Base-by-base conservation (phyloP, 2,113 vertebrate species). In the Podarcis cretensis region DNA sequence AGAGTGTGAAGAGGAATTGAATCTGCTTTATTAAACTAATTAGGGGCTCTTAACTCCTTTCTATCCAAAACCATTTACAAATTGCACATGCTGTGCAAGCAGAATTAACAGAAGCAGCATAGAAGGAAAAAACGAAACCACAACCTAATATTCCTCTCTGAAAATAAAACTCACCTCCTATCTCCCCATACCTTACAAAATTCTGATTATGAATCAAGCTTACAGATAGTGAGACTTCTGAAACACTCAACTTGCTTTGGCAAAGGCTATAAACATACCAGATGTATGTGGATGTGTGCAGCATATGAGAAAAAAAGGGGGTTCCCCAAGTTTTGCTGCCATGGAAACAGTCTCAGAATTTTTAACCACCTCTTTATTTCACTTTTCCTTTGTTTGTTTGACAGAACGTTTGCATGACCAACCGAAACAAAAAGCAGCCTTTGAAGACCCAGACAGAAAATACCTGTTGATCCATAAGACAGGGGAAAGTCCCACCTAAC, bases 371-470 rank as follows among this genome's bases (percentile, higher is more conserved):
- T 57, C 27, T 2, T 57, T 16, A 4, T 81, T 57, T 40, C 65
- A 23, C 18, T 75, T 8, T 40, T n/a, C 1, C 89, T 25, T 73
- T 40, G 23, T 77, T 8, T 40, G n/a, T 1, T 91, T 76, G 81
- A 2, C 87, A 37, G 9, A 79, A 63, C 48, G 80, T 5, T 25
- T 68, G 78, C 54, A 43, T 37, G 13, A 6, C 32, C n/a, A 79
- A 40, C 35, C 16, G 23, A 83, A 89, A 74, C 89, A 89, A 94
- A 87, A 95, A 87, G 87, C 81, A 32, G 32, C 86, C 92, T 92
- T 20, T 25, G 37, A n/a, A 48, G 65, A 25, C n/a, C 0, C 25
- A 48, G 25, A 27, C 65, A 54, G 10, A 54, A 54, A 54, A 54
- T 54, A 54, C 48, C 48, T 54, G 48, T 54, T 10, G 48, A 54